These are phyloP conservation scores for Etheostoma cragini DNA, from an alignment of 2,113 vertebrate genomes.

Conservation along the genomic window DNA sequence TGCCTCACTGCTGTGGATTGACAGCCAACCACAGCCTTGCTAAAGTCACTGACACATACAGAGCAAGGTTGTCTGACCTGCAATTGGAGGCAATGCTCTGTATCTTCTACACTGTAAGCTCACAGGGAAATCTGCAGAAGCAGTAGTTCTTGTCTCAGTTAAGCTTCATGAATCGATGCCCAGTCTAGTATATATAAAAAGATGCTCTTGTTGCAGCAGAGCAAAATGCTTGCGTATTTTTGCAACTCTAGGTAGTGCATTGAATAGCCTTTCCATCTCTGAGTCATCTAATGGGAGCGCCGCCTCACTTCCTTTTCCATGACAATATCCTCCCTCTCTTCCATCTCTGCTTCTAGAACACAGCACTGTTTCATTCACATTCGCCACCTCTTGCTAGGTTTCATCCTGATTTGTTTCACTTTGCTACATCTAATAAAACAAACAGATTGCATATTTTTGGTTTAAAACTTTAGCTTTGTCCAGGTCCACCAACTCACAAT, in stretches of 20 bases:
- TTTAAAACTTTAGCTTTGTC: background rate
- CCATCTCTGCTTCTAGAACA: background rate
- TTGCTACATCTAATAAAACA: background rate
- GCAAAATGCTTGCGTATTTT: constrained; percentile 14
- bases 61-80: background rate
- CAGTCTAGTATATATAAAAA: constrained; percentile 20
- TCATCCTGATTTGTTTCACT: constrained; percentile 4
- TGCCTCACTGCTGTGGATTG: background rate
- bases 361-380: constrained; percentile 1
- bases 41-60: background rate
- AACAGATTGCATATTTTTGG: background rate
- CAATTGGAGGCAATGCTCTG: background rate
- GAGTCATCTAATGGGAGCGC: constrained; percentile 40
- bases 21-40: background rate
- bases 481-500: background rate
- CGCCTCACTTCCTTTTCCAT: constrained; percentile 7
- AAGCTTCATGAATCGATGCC: constrained; percentile 11
- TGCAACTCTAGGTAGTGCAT: background rate
- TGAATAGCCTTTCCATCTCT: background rate
- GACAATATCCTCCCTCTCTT: constrained; percentile 5
- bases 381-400: background rate
- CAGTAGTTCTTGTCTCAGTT: background rate
- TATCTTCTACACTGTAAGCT: background rate
- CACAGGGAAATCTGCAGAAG: background rate
- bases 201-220: background rate